phyloP scores from a whole-genome alignment of 2,888 invertebrate genomes.

The Dendrolimus houi region DNA sequence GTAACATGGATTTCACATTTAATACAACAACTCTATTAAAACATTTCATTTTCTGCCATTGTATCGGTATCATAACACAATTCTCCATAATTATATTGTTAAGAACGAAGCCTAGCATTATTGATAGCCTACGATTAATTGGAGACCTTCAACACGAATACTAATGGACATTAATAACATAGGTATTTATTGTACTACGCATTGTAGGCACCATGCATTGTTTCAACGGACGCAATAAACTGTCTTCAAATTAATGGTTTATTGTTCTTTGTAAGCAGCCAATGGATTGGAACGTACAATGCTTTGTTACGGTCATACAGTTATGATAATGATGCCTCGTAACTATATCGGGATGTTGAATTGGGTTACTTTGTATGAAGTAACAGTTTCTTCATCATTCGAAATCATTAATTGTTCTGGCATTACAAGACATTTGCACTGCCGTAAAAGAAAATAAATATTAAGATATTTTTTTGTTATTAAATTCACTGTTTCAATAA shows the following conservation, averaged over 20 bases:
- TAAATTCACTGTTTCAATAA: no score
- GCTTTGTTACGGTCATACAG: conserved; percentile 33
- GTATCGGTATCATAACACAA: no score
- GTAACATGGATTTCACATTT: no score
- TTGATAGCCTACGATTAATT: no score
- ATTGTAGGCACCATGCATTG: conserved; percentile 37
- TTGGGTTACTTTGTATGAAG: conserved; percentile 7
- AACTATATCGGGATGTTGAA: conserved; percentile 19
- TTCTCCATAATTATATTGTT: no score
- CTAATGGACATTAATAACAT: conserved; percentile 1
- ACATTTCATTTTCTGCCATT: no score
- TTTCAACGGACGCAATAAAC: conserved; percentile 42
- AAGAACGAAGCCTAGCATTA: no score
- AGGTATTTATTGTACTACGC: conserved; percentile 25
- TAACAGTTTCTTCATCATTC: neutral
- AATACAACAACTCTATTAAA: no score
- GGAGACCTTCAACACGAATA: conserved; percentile 1
- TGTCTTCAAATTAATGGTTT: conserved; percentile 53
- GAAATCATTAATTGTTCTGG: neutral
- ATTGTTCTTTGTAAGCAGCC: conserved; percentile 53
- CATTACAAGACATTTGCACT: neutral
- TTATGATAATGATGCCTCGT: conserved; percentile 30
- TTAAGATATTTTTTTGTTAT: no score
- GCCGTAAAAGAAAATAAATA: no score
- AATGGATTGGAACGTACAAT: conserved; percentile 48